phyloP scores from a whole-genome alignment of 2,888 invertebrate species.

The Nemoura dubitans region DNA sequence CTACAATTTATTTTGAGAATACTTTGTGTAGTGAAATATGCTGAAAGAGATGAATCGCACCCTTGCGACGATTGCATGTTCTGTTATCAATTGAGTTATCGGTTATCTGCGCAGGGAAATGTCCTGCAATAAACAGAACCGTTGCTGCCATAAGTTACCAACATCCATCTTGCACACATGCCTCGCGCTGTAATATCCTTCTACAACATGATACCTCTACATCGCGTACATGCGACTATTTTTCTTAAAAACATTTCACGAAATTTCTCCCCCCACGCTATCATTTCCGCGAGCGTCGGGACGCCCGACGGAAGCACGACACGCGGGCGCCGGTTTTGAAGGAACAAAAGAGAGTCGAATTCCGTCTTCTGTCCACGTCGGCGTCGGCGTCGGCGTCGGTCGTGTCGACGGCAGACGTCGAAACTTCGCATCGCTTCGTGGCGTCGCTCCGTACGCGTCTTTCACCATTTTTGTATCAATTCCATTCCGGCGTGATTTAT shows the following conservation, averaged over 20 bases:
- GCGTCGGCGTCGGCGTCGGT: constrained; percentile 16
- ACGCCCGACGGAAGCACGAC: constrained; percentile 18
- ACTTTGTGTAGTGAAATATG: too few species aligned
- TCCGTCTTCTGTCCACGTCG: constrained; percentile 36
- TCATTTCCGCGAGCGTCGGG: constrained; percentile 14
- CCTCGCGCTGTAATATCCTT: background rate
- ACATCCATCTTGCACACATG: background rate
- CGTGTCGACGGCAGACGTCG: constrained; percentile 36
- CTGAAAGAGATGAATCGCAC: background rate
- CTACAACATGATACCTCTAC: background rate
- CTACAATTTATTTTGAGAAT: too few species aligned
- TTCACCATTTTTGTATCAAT: constrained; percentile 45
- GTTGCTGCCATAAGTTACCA: background rate
- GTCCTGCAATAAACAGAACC: background rate
- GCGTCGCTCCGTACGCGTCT: constrained; percentile 15
- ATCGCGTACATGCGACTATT: background rate
- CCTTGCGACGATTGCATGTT: background rate
- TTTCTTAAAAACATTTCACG: constrained; percentile 32
- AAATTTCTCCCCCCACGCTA: constrained; percentile 31
- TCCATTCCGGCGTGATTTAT: constrained; percentile 44
- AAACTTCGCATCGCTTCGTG: constrained; percentile 40
- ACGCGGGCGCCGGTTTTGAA: background rate
- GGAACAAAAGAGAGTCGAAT: constrained; percentile 37
- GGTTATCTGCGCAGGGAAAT: background rate
- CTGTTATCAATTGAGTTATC: background rate